These are phyloP conservation scores for Megaustenia siamemsis DNA, from an alignment of 2,888 invertebrate species.

Conservation along the genomic window DNA sequence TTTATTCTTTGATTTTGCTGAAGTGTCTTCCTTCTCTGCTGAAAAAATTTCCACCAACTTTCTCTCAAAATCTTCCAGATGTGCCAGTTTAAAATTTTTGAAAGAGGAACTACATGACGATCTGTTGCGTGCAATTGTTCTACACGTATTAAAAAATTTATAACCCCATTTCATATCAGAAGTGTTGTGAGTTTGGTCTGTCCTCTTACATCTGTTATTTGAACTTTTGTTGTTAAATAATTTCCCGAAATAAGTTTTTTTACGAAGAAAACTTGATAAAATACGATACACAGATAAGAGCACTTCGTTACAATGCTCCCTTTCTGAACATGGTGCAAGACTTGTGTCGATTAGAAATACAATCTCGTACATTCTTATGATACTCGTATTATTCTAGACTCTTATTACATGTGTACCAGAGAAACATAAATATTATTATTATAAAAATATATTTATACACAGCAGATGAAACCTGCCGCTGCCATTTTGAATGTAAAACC, in stretches of 20 bases:
- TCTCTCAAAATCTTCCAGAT: slow-evolving; percentile 74
- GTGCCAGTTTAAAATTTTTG: slow-evolving; percentile 66
- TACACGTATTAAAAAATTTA: slow-evolving; percentile 68
- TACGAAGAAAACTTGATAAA: slow-evolving; percentile 59
- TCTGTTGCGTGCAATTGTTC: slow-evolving; percentile 14
- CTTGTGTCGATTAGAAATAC: slow-evolving; percentile 67
- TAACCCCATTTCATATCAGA: slow-evolving; percentile 67
- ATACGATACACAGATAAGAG: slow-evolving; percentile 66
- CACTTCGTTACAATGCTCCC: slow-evolving; percentile 56
- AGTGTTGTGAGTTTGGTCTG: background rate
- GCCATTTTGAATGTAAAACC: slow-evolving; percentile 56
- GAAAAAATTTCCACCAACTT: slow-evolving; percentile 61
- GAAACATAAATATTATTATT: background rate
- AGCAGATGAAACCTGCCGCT: slow-evolving; percentile 49
- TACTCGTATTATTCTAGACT: too few species aligned
- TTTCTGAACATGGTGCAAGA: slow-evolving; percentile 31
- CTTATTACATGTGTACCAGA: slow-evolving; percentile 10
- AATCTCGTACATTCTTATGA: slow-evolving; percentile 54
- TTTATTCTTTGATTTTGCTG: slow-evolving; percentile 1
- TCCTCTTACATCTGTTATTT: background rate
- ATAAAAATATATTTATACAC: background rate
- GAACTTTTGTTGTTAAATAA: slow-evolving; percentile 30
- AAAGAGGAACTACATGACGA: background rate
- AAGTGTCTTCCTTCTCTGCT: slow-evolving; percentile 13
- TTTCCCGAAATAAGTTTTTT: slow-evolving; percentile 46